A percentile compares a stretch with the other conserved stretches of the same genome.
phyloP scores from a whole-genome alignment of 2,113 vertebrate species.

The Muscicapa adusta region DNA sequence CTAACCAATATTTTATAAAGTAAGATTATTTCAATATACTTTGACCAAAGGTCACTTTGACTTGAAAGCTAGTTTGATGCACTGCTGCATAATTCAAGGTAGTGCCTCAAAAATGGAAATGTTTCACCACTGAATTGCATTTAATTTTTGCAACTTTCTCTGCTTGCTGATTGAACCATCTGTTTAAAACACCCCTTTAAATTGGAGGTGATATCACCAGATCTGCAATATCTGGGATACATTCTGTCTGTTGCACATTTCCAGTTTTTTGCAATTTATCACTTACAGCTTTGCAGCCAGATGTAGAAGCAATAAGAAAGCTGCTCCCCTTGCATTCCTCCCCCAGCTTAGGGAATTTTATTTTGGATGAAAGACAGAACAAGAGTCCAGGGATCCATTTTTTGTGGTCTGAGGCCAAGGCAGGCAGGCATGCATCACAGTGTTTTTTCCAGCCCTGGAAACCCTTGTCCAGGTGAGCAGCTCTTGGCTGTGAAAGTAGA shows the following conservation, averaged over 20 bases:
- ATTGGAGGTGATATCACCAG: neutral
- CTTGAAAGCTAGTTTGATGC: conserved; percentile 9
- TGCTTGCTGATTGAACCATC: neutral
- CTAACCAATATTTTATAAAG: conserved; percentile 3
- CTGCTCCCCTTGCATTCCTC: neutral
- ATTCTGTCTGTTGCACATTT: neutral
- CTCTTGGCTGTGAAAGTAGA: rapidly evolving
- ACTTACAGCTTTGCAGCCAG: neutral
- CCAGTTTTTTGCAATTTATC: neutral
- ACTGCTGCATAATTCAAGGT: neutral
- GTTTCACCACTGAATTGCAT: neutral
- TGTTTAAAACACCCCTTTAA: neutral
- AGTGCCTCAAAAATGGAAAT: neutral
- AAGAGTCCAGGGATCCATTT: neutral
- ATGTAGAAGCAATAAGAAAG: neutral
- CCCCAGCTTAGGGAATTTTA: neutral
- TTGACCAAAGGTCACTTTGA: conserved; percentile 30
- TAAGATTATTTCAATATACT: neutral
- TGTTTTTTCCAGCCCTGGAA: neutral
- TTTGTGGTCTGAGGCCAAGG: neutral
- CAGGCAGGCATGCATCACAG: neutral
- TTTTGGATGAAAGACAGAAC: neutral
- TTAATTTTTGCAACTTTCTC: neutral
- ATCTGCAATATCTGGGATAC: neutral
- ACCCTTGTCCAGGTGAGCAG: neutral